These are phyloP conservation scores for Charina bottae DNA, from an alignment of 2,113 vertebrate species.

Conservation along the genomic window DNA sequence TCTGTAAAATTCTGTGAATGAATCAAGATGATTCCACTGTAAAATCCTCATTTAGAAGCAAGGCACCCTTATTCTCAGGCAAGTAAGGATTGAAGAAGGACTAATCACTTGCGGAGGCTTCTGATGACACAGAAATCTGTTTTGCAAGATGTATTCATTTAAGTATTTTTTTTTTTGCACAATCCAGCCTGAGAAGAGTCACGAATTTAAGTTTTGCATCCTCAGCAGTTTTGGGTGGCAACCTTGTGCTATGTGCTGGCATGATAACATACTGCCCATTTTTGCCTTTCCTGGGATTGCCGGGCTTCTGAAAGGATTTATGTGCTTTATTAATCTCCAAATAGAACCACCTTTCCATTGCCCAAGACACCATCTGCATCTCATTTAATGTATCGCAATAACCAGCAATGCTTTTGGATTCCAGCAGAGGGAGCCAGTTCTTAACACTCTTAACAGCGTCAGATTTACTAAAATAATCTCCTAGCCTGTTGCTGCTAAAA, in stretches of 20 bases:
- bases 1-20: background rate
- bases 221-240: background rate
- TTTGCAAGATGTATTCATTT: background rate
- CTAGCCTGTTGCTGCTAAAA: background rate
- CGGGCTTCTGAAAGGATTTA: too few species aligned
- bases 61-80: background rate
- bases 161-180: background rate
- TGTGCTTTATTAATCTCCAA: background rate
- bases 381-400: background rate
- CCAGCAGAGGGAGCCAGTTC: slow-evolving; percentile 76
- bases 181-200: background rate
- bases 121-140: background rate
- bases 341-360: background rate
- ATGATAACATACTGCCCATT: background rate
- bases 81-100: background rate
- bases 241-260: background rate
- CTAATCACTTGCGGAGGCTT: background rate
- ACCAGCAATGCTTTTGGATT: slow-evolving; percentile 43
- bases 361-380: background rate
- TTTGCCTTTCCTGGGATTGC: background rate
- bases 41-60: background rate
- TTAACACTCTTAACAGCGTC: background rate
- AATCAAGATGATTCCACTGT: background rate
- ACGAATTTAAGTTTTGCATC: background rate
- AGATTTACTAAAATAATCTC: background rate